phyloP scores from a whole-genome alignment of 2,888 invertebrate species.

The Crematogaster levior region DNA sequence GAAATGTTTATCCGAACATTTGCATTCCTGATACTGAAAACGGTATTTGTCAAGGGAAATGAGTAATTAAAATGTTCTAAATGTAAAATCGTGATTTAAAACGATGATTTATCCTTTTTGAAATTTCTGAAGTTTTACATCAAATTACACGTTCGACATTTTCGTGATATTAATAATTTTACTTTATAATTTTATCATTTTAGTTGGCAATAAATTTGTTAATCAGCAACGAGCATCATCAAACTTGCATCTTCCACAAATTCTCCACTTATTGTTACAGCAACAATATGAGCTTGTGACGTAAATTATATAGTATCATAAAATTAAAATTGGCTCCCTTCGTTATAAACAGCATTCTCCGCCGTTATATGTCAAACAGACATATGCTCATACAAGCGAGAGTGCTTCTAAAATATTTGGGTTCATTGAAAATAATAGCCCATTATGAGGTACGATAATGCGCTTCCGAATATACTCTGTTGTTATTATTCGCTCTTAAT shows the following conservation, averaged over 20 bases:
- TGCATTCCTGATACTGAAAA: not conserved
- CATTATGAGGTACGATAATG: constrained; percentile 7
- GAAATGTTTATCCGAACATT: not conserved
- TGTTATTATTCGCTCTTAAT: constrained; percentile 30
- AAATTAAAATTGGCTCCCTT: constrained; percentile 36
- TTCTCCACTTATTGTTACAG: constrained; percentile 13
- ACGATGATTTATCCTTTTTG: too few relatives aligned
- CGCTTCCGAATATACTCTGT: constrained; percentile 1
- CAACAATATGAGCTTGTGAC: not conserved
- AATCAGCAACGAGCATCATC: not conserved
- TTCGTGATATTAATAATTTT: constrained; percentile 10
- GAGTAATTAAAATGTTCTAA: not conserved
- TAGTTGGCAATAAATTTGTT: not conserved
- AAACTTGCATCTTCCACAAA: not conserved
- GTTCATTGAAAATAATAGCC: constrained; percentile 40
- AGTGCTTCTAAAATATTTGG: constrained; percentile 52
- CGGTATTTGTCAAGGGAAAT: not conserved
- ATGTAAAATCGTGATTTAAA: not conserved
- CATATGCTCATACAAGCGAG: constrained; percentile 30
- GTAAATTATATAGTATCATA: not conserved
- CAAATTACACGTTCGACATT: not conserved
- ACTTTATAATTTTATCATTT: not conserved
- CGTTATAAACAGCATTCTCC: not conserved
- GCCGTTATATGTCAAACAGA: constrained; percentile 42
- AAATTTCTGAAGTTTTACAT: not conserved